phyloP scores from a whole-genome alignment of 2,113 vertebrate genomes.

The Bagarius yarrelli region DNA sequence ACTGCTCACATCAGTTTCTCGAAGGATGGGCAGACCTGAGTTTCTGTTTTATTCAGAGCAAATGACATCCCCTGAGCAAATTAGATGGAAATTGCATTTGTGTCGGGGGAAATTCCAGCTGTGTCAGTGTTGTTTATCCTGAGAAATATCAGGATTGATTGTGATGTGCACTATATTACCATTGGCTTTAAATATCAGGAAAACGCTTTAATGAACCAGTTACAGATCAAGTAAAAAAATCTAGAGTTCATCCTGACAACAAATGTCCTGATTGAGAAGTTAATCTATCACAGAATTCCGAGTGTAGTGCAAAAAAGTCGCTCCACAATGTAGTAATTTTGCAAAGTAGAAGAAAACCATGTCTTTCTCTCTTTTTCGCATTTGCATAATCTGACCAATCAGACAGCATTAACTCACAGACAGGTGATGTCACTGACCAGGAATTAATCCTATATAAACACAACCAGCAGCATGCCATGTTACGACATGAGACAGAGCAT shows the following conservation, averaged over 20 bases:
- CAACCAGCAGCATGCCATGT: no score
- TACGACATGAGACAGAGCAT: no score
- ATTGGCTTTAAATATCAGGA: not conserved
- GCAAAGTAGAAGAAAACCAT: no score
- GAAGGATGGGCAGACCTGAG: constrained; percentile 27
- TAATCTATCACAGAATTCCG: not conserved
- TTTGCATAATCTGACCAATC: no score
- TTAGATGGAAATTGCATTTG: constrained; percentile 62
- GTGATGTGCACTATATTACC: constrained; percentile 57
- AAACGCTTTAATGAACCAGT: not conserved
- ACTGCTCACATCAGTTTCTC: constrained; percentile 40
- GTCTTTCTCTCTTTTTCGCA: no score
- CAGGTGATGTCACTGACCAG: no score
- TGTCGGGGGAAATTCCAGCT: constrained; percentile 53
- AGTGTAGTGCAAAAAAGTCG: no score
- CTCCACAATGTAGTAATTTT: no score
- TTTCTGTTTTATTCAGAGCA: constrained; percentile 37
- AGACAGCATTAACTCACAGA: no score
- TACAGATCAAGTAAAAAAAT: not conserved
- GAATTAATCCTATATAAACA: no score
- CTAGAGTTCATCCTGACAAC: not conserved
- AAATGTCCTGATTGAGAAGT: not conserved
- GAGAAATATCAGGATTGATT: constrained; percentile 59
- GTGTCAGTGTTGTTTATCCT: constrained; percentile 52
- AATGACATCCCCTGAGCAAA: constrained; percentile 51